Percentiles rank a stretch among this genome's conserved stretches.
Evolutionary conservation across 1,140 invertebrate genomes (phyloP).

Genomic region (Epicauta chinensis): DNA sequence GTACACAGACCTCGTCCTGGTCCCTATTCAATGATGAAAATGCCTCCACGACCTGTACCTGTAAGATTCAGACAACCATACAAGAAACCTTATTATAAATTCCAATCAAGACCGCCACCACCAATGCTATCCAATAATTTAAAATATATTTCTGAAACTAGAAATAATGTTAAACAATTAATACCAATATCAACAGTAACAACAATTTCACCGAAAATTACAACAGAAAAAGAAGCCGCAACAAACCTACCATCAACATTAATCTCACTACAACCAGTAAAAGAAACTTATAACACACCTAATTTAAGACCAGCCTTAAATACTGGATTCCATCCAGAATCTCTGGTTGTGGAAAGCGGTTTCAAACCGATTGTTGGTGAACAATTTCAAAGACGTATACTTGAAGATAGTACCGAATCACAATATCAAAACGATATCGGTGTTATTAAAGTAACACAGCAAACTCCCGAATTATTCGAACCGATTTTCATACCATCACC

Average conservation of each 20-base stretch:
- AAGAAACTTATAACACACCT: background rate
- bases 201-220: conserved; percentile 24
- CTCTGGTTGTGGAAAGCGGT: conserved; percentile 73
- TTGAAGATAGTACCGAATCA: conserved; percentile 38
- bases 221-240: conserved; percentile 32
- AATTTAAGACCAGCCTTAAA: conserved; percentile 49
- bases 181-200: conserved; percentile 2
- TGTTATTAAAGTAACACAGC: conserved; percentile 45
- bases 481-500: conserved; percentile 70
- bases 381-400: conserved; percentile 47
- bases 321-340: conserved; percentile 71
- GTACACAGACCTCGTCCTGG: background rate
- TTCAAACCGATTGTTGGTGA: conserved; percentile 73
- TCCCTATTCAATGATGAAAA: background rate
- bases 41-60: background rate
- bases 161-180: background rate
- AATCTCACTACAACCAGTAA: conserved; percentile 1
- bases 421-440: conserved; percentile 48
- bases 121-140: background rate
- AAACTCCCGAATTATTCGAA: conserved; percentile 54
- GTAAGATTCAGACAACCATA: background rate
- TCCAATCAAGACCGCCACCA: background rate
- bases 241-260: conserved; percentile 6
- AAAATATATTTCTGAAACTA: background rate
- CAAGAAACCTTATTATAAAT: conserved; percentile 5